Evolutionary conservation across 53 echinoderm and acorn worm species (phyloP), one percentile per base, ranked within the genome.

Genomic region (Astropecten irregularis): DNA sequence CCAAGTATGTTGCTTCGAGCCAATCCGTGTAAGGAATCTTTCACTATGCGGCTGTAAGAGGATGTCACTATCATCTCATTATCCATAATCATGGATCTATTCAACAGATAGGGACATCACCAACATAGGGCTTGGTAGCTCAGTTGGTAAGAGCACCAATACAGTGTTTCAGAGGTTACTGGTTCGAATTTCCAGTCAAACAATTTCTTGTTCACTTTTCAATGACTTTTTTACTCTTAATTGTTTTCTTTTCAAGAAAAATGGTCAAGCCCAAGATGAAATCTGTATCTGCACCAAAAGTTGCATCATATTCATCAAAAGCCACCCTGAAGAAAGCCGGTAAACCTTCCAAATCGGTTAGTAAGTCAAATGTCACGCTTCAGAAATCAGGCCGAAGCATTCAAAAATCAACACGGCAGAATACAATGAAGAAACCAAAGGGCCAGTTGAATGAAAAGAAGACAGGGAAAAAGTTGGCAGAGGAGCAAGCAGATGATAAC

Each of bases 251-350:
- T 70, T 30, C 34, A 21, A 51, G 26, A 71, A 44, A 3, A 9
- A 79, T 79, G 79, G 79, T 29, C 59, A 79, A 79, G 28, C 61
- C 79, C 9, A 79, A 79, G 62, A 61, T 79, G 63, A 79, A 61
- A 47, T 79, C 79, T 14, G 61, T 79, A 46, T 31, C 79, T 10
- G 19, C 59, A 32, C 63, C 79, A 26, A 79, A 61, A 61, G 60
- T 79, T 13, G 35, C 62, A 18, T 79, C 79, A 46, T 47, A 48
- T 39, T 32, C 60, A 33, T 9, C 63, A 1, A 79, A 79, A 61
- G 31, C 42, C 16, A n/a, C 42, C 57, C 40, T 40, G 16, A 79
- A 79, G 35, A 79, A 60, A 44, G 21, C 46, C 30, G 61, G 61
- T 9, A 76, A 76, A 58, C 25, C 23, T 10, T 25, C 58, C 40